Percentiles rank a stretch among this genome's conserved stretches.
These are phyloP conservation scores for Eupithecia subfuscata DNA, from an alignment of 2,888 invertebrate species.

Conservation along the genomic window DNA sequence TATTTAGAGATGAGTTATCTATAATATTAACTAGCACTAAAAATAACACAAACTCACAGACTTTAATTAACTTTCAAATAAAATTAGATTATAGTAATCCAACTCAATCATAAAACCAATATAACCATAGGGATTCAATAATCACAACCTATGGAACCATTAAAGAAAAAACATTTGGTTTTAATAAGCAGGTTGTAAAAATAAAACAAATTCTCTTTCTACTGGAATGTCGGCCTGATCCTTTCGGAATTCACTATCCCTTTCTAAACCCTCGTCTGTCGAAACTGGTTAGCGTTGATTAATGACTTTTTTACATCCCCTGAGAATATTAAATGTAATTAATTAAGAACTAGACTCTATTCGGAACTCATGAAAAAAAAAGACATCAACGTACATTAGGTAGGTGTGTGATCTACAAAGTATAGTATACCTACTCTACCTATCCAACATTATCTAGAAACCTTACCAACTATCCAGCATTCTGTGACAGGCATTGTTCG, in stretches of 20 bases:
- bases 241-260: slow-evolving; percentile 73
- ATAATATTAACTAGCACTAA: slow-evolving; percentile 16
- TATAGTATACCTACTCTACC: background rate
- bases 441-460: background rate
- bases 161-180: slow-evolving; percentile 57
- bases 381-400: too few relatives aligned
- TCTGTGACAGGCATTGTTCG: slow-evolving; percentile 24
- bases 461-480: slow-evolving; percentile 8
- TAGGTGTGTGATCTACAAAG: background rate
- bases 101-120: slow-evolving; percentile 39
- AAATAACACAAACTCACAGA: slow-evolving; percentile 40
- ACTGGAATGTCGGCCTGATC: slow-evolving; percentile 65
- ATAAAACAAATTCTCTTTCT: slow-evolving; percentile 72
- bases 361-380: slow-evolving; percentile 13
- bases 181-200: slow-evolving; percentile 61
- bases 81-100: slow-evolving; percentile 38
- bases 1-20: slow-evolving; percentile 4
- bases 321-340: slow-evolving; percentile 65
- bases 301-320: slow-evolving; percentile 64
- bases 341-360: slow-evolving; percentile 56
- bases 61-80: slow-evolving; percentile 49
- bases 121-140: slow-evolving; percentile 39
- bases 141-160: slow-evolving; percentile 57
- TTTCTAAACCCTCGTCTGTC: slow-evolving; percentile 56
- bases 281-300: slow-evolving; percentile 76